phyloP scores from a whole-genome alignment of 2,797 vertebrate species.

The Chrosomus eos region DNA sequence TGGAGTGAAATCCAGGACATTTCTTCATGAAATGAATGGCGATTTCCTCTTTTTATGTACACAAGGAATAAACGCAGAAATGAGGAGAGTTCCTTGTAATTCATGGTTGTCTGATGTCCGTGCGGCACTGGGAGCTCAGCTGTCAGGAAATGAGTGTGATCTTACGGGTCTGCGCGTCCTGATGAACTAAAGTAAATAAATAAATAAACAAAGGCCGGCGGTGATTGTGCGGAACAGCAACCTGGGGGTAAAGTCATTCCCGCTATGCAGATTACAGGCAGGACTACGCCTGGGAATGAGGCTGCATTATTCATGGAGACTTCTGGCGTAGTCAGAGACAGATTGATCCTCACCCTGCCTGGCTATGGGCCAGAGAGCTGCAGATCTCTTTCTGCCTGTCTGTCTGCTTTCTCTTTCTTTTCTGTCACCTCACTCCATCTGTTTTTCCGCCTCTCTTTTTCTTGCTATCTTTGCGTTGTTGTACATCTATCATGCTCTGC shows the following conservation, averaged over 20 bases:
- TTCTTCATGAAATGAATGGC: neutral
- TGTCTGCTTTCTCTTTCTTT: constrained; percentile 19
- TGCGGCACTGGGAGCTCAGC: neutral
- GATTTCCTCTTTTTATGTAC: neutral
- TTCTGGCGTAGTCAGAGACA: constrained; percentile 35
- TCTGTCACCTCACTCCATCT: constrained; percentile 22
- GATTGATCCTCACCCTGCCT: constrained; percentile 53
- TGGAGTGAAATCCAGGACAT: neutral
- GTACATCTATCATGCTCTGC: constrained; percentile 28
- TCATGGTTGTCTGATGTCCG: neutral
- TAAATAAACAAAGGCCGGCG: constrained; percentile 16
- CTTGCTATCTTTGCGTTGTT: constrained; percentile 24
- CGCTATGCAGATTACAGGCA: constrained; percentile 55
- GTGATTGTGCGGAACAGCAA: constrained; percentile 39
- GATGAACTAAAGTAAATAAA: constrained; percentile 50
- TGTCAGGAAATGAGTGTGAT: constrained; percentile 43
- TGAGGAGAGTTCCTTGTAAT: constrained; percentile 19
- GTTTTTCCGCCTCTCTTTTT: constrained; percentile 11
- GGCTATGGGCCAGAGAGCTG: constrained; percentile 45
- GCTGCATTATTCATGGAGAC: constrained; percentile 60
- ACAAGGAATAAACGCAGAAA: constrained; percentile 6
- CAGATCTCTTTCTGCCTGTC: constrained; percentile 20
- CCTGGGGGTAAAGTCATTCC: constrained; percentile 32
- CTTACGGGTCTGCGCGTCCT: neutral
- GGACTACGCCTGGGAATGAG: constrained; percentile 45